Evolutionary conservation across 2,888 invertebrate species (phyloP).

Genomic region (Euproctis similis): DNA sequence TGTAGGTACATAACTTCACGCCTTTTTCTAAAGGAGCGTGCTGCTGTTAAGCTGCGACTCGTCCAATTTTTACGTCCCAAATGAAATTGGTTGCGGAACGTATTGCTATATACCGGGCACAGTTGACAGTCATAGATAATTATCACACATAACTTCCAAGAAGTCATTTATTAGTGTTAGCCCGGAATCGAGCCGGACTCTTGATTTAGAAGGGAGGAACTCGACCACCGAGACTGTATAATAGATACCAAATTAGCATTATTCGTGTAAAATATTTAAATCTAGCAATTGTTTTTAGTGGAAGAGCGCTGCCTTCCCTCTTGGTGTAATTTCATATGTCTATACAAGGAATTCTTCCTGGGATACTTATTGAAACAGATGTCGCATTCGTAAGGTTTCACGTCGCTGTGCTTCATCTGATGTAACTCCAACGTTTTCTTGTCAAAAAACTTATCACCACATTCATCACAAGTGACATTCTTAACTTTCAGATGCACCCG

Average conservation of each 20-base stretch:
- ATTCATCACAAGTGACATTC: conserved; percentile 31
- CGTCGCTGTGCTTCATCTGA: conserved; percentile 22
- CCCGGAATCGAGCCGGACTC: no score
- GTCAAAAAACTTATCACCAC: conserved; percentile 30
- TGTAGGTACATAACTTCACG: no score
- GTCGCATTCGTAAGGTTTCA: conserved; percentile 16
- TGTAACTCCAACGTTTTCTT: conserved; percentile 24
- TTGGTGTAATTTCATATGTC: conserved; percentile 8
- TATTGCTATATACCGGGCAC: no score
- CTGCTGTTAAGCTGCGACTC: no score
- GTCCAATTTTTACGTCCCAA: no score
- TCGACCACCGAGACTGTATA: no score
- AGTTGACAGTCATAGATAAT: no score
- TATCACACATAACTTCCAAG: no score
- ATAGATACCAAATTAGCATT: not conserved
- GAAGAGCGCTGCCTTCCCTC: not conserved
- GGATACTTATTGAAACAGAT: conserved; percentile 17
- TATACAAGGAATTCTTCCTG: conserved; percentile 8
- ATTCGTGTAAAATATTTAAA: not conserved
- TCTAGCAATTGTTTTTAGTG: not conserved
- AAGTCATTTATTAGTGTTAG: no score
- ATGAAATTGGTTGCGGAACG: no score
- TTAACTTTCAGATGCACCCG: conserved; percentile 35
- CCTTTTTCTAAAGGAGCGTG: no score
- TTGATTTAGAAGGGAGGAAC: no score